Conservation (phyloP, 53 echinoderm and acorn worm species). For the Paracentrotus lividus region DNA sequence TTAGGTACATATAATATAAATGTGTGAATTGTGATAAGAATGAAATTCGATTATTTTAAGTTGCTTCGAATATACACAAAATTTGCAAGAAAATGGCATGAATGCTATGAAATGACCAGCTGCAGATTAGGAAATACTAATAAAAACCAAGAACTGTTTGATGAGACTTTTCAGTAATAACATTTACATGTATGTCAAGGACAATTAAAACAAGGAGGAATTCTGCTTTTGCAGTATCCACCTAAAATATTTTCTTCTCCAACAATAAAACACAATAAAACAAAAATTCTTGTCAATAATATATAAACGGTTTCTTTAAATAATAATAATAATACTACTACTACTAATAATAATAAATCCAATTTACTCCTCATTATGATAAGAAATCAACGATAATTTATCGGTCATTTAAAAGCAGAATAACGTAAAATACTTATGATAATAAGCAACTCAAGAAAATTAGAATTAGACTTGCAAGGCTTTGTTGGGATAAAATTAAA, state of each 20-base stretch:
- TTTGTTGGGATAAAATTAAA: not conserved
- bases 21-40: constrained; percentile 15
- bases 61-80: not conserved
- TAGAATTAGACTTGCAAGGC: not conserved
- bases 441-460: no score
- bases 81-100: constrained; percentile 69
- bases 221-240: not conserved
- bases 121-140: constrained; percentile 23
- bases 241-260: not conserved
- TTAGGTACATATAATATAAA: constrained; percentile 38
- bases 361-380: no score
- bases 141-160: not conserved
- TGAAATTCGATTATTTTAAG: not conserved
- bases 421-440: no score
- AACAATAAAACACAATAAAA: no score
- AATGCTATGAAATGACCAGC: constrained; percentile 63
- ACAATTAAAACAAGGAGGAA: not conserved
- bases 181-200: not conserved
- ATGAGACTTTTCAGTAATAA: not conserved
- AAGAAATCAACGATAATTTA: no score
- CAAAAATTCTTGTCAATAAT: not conserved
- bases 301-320: not conserved
- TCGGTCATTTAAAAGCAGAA: no score
- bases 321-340: no score
- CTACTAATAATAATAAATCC: no score